These are phyloP conservation scores for Drosophila seclusa DNA, from an alignment of 2,888 invertebrate species.

Conservation along the genomic window DNA sequence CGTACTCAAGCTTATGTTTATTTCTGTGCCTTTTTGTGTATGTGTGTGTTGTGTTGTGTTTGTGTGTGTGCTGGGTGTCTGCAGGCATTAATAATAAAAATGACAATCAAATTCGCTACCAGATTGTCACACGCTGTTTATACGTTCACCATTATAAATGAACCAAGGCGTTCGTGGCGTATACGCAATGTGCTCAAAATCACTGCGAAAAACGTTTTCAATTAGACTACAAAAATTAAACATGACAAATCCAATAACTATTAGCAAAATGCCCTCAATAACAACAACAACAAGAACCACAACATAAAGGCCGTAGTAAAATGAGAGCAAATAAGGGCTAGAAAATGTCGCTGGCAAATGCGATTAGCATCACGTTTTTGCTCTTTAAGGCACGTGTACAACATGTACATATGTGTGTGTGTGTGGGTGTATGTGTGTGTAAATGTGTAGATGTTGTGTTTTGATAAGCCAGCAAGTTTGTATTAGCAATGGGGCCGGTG, in stretches of 20 bases:
- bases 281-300: not conserved
- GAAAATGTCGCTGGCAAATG: conserved; percentile 59
- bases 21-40: conserved; percentile 8
- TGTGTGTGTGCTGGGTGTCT: conserved; percentile 25
- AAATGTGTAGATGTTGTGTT: conserved; percentile 57
- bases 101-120: conserved; percentile 54
- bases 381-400: conserved; percentile 54
- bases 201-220: conserved; percentile 36
- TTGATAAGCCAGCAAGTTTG: conserved; percentile 66
- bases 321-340: conserved; percentile 16
- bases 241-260: conserved; percentile 27
- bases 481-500: conserved; percentile 59
- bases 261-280: conserved; percentile 10
- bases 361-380: conserved; percentile 64
- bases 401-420: conserved; percentile 7
- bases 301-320: conserved; percentile 17
- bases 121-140: conserved; percentile 54
- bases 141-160: conserved; percentile 30
- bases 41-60: conserved; percentile 7
- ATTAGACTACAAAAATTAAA: conserved; percentile 47
- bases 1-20: conserved; percentile 17
- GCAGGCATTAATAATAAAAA: conserved; percentile 50
- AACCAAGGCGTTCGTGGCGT: conserved; percentile 9
- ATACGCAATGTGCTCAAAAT: conserved; percentile 35
- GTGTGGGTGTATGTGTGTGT: conserved; percentile 10